Percentiles rank a stretch among this genome's conserved stretches.
These are phyloP conservation scores for Eurosta solidaginis DNA, from an alignment of 1,140 invertebrate species.

Conservation along the genomic window DNA sequence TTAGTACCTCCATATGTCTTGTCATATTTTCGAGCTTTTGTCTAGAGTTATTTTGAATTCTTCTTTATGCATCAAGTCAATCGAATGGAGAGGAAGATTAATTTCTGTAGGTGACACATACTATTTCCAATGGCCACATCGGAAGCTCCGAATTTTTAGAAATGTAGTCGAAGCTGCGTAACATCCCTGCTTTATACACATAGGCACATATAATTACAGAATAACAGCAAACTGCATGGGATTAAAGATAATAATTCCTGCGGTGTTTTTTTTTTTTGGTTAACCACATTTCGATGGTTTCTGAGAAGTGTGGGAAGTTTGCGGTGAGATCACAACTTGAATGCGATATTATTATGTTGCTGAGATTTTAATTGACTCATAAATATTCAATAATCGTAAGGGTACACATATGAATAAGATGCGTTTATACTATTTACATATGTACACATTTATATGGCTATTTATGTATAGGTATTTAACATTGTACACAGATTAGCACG, in stretches of 20 bases:
- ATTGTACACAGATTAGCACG: neutral
- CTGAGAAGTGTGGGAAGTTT: neutral
- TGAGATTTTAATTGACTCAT: conserved; percentile 16
- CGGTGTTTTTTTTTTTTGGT: conserved; percentile 1
- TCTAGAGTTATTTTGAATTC: too few relatives aligned
- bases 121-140: too few relatives aligned
- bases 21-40: too few relatives aligned
- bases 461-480: neutral
- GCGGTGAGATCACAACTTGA: neutral
- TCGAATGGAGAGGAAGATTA: too few relatives aligned
- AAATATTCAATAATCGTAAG: conserved; percentile 19
- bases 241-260: conserved; percentile 19
- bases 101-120: too few relatives aligned
- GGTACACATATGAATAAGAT: neutral
- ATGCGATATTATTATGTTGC: neutral
- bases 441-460: neutral
- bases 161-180: neutral
- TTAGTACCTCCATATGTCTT: too few relatives aligned
- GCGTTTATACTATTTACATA: neutral
- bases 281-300: neutral
- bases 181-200: neutral
- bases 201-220: neutral
- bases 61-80: too few relatives aligned
- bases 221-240: neutral
- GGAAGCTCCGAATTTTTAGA: too few relatives aligned